phyloP scores from a whole-genome alignment of 2,113 vertebrate species.

The Oxyruncus cristatus region DNA sequence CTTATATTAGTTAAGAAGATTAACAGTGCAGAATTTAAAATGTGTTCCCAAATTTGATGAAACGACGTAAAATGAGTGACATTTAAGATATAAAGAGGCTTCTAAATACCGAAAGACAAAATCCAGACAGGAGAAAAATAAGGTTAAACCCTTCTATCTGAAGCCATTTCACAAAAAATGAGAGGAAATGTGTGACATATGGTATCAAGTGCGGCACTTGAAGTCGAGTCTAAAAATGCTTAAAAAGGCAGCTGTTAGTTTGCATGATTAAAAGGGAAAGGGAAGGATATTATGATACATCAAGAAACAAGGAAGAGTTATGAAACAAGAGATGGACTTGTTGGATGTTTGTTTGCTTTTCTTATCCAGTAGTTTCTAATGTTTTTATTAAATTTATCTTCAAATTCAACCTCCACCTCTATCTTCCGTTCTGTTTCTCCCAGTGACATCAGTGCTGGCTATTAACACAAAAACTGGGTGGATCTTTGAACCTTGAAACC shows the following conservation, averaged over 20 bases:
- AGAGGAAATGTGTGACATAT: conserved; percentile 52
- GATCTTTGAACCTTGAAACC: conserved; percentile 23
- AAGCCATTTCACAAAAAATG: conserved; percentile 15
- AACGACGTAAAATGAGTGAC: background rate
- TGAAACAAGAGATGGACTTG: conserved; percentile 21
- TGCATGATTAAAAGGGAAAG: conserved; percentile 32
- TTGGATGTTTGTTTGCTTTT: conserved; percentile 59
- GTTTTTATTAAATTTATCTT: conserved; percentile 65
- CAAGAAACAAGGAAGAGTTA: conserved; percentile 33
- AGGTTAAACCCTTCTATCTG: conserved; percentile 16
- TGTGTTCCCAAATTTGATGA: background rate
- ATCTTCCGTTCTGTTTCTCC: conserved; percentile 48
- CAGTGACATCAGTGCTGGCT: conserved; percentile 47
- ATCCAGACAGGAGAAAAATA: conserved; percentile 49
- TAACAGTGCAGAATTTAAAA: background rate
- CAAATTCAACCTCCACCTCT: conserved; percentile 22
- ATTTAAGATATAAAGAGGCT: background rate
- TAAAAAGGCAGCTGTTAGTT: conserved; percentile 40
- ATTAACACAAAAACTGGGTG: conserved; percentile 42
- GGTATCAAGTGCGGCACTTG: conserved; percentile 38
- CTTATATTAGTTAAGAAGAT: conserved; percentile 5
- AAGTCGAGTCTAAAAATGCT: conserved; percentile 40
- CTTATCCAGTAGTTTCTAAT: conserved; percentile 44
- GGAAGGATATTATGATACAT: conserved; percentile 41
- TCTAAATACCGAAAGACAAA: conserved; percentile 26